Evolutionary conservation across 2,888 invertebrate genomes (phyloP), one percentile per base, ranked within the genome.

Genomic region (Trichopoda pennipes): DNA sequence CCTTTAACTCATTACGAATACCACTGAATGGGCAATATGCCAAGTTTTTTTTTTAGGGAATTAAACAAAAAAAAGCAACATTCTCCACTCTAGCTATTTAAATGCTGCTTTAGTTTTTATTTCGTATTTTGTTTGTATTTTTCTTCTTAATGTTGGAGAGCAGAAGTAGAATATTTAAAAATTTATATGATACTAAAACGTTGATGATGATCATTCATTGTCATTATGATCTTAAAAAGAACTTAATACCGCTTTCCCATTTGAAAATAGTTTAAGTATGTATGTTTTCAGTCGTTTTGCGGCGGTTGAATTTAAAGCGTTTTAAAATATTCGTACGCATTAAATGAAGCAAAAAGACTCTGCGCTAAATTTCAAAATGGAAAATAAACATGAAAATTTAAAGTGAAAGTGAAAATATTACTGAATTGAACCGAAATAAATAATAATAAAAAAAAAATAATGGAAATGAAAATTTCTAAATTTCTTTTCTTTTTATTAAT

Each of bases 301-400:
- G 79, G 53, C 82, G 82, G 75, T 82, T 72, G 82, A 51, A 79
- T 75, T 82, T 63, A 79, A 82, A 72, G 68, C 79, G 79, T 72
- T 72, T 70, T 0, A 35, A 7, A 23, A 42, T 51, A 61, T 61
- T 68, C 61, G 47, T 73, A 79, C 79, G 73, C 79, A 49, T 60
- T 73, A 49, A 74, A 68, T 58, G 21, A 16, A 32, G 28, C 28
- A 28, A 47, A 53, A 17, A 42, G 17, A 44, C 7, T 19, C 10
- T 23, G 12, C 55, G 10, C 21, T 51, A 53, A 69, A 63, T 23
- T 75, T 19, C 12, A 64, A 63, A 55, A 42, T 28, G 14, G 51
- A 35, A 35, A 21, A 60, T 17, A n/a, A 63, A 60, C n/a, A 63
- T 47, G 3, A 78, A 64, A 78, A 78, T 42, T 35, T 56, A 70